phyloP scores from a whole-genome alignment of 2,888 invertebrate species.

The Drosophila kanekoi region DNA sequence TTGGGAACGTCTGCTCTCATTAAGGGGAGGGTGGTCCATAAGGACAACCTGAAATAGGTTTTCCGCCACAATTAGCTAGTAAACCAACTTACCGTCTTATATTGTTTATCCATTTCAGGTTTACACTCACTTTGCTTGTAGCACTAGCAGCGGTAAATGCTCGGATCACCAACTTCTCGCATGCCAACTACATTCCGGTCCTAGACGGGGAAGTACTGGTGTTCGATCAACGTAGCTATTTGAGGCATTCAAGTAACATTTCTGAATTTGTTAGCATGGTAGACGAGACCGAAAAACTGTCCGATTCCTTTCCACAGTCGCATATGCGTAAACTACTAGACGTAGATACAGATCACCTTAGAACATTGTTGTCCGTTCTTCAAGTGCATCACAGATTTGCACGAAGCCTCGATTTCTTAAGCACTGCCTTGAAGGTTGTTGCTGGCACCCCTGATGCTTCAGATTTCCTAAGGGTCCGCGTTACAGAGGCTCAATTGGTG shows the following conservation, averaged over 20 bases:
- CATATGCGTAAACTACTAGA: constrained; percentile 13
- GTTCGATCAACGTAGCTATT: constrained; percentile 7
- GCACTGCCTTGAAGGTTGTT: too few relatives aligned
- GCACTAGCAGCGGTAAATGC: neutral
- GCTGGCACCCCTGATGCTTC: too few relatives aligned
- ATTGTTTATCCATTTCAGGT: neutral
- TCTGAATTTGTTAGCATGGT: neutral
- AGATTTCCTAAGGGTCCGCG: too few relatives aligned
- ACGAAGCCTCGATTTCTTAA: too few relatives aligned
- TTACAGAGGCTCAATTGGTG: too few relatives aligned
- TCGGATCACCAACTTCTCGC: constrained; percentile 14
- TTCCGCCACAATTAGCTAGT: too few relatives aligned
- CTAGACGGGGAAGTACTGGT: constrained; percentile 11
- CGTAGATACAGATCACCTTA: constrained; percentile 4
- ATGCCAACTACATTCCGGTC: constrained; percentile 19
- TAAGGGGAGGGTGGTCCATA: too few relatives aligned
- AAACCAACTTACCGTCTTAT: too few relatives aligned
- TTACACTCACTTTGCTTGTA: neutral
- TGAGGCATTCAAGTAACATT: constrained; percentile 7
- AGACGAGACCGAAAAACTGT: neutral
- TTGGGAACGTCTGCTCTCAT: too few relatives aligned
- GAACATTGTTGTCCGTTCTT: constrained; percentile 4
- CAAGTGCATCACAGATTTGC: too few relatives aligned
- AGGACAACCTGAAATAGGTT: too few relatives aligned
- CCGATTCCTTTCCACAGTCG: constrained; percentile 1